Base-by-base conservation (phyloP, 2,888 invertebrate genomes). In the Horisme vitalbata region DNA sequence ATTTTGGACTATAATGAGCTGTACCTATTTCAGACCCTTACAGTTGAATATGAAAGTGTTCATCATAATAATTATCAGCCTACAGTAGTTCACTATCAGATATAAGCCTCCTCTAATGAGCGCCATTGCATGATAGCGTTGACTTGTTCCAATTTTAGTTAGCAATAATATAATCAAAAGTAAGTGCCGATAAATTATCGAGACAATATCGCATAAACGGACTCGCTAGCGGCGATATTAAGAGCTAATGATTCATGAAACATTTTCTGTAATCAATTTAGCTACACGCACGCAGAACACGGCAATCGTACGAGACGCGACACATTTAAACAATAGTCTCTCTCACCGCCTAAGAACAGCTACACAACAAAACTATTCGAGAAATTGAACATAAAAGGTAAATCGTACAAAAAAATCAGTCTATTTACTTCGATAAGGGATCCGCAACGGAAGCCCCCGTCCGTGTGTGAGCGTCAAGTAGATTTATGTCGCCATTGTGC, bases 401-500 rank as follows among this genome's bases (percentile, higher is more conserved):
- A 50, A 45, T 48, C 14, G 37, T 43, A 39, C 33, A 15, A 43
- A 48, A 18, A 53, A 52, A 51, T 45, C 41, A 26, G 34, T 48
- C 44, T 44, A 48, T 55, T 48, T 48, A 52, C 38, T 39, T 48
- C 52, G 52, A 57, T 57, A 55, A 45, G 41, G 39, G 41, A 55
- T 38, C 52, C 31, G 41, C 38, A 45, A 35, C 41, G 45, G 51
- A 48, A 48, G 53, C 39, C 39, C 35, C 51, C 38, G 41, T 47
- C 50, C 44, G 52, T 52, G 52, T 32, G 37, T 45, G 45, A 28
- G 50, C 57, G 55, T 57, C 57, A 51, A 48, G 35, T 55, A 53
- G 58, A 58, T 58, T 58, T 58, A 58, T 55, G 47, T 49, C 35
- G 41, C 58, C 53, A 58, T 58, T 58, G 58, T 58, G 39, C 33